phyloP scores from a whole-genome alignment of 2,888 invertebrate genomes.

The Philonicus albiceps region DNA sequence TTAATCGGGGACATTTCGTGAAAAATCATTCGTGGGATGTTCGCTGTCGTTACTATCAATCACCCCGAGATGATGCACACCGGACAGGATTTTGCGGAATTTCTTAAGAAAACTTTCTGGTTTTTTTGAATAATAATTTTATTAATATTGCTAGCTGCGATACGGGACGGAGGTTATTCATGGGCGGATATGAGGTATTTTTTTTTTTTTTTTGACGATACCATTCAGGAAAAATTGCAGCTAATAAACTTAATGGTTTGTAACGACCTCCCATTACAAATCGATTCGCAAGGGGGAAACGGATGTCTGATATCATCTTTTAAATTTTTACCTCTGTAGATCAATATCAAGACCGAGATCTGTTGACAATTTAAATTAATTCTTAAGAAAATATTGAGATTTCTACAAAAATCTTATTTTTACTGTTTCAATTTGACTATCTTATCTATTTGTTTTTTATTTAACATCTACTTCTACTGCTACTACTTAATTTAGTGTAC shows the following conservation, averaged over 20 bases:
- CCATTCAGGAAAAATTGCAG: background rate
- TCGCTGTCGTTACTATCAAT: constrained; percentile 16
- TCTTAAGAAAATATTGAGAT: no score
- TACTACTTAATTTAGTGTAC: no score
- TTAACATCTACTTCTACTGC: no score
- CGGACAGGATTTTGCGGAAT: background rate
- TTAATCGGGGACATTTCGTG: constrained; percentile 19
- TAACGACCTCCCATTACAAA: background rate
- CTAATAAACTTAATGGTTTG: background rate
- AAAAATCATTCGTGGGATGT: background rate
- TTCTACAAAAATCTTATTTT: no score
- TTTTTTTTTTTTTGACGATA: background rate
- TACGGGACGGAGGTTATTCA: background rate
- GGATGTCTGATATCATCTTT: background rate
- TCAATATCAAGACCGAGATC: background rate
- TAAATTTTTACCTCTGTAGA: background rate
- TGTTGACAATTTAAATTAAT: background rate
- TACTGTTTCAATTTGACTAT: no score
- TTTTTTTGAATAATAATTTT: background rate
- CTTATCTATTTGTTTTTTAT: no score
- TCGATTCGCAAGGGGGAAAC: background rate
- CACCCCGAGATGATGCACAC: background rate
- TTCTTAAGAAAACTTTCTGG: background rate
- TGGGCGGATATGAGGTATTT: background rate
- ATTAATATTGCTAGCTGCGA: background rate